phyloP scores from a whole-genome alignment of 2,797 vertebrate genomes.

The Myiothlypis chrysogaster region DNA sequence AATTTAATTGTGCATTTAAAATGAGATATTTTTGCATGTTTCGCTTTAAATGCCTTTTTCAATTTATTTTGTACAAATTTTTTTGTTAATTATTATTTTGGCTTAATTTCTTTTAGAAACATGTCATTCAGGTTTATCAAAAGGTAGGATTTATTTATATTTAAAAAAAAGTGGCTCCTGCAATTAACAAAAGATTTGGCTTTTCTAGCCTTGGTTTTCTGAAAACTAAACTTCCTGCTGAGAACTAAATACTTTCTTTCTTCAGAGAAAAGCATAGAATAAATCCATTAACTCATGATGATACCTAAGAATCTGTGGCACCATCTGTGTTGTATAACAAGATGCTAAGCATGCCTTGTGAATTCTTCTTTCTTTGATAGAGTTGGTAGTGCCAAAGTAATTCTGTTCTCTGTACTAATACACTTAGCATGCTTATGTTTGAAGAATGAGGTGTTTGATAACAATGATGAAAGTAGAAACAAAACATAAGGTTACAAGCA shows the following conservation, averaged over 20 bases:
- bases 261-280: slow-evolving; percentile 64
- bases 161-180: slow-evolving; percentile 75
- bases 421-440: slow-evolving; percentile 80
- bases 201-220: slow-evolving; percentile 77
- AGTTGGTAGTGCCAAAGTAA: slow-evolving; percentile 71
- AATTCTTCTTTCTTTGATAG: slow-evolving; percentile 71
- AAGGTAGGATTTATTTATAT: slow-evolving; percentile 93
- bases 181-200: slow-evolving; percentile 81
- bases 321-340: slow-evolving; percentile 55
- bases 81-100: slow-evolving; percentile 82
- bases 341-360: slow-evolving; percentile 78
- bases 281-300: slow-evolving; percentile 71
- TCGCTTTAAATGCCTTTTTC: slow-evolving; percentile 69
- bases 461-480: slow-evolving; percentile 45
- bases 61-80: slow-evolving; percentile 63
- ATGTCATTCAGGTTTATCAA: slow-evolving; percentile 99
- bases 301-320: slow-evolving; percentile 65
- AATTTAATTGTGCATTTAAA: slow-evolving; percentile 44
- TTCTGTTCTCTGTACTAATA: slow-evolving; percentile 80
- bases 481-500: slow-evolving; percentile 38
- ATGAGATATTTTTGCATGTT: slow-evolving; percentile 54
- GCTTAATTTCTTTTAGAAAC: slow-evolving; percentile 97
- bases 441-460: slow-evolving; percentile 70
- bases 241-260: slow-evolving; percentile 79
- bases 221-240: slow-evolving; percentile 82